These are phyloP conservation scores for Chrysina gloriosa DNA, from an alignment of 2,888 invertebrate species.

Conservation along the genomic window DNA sequence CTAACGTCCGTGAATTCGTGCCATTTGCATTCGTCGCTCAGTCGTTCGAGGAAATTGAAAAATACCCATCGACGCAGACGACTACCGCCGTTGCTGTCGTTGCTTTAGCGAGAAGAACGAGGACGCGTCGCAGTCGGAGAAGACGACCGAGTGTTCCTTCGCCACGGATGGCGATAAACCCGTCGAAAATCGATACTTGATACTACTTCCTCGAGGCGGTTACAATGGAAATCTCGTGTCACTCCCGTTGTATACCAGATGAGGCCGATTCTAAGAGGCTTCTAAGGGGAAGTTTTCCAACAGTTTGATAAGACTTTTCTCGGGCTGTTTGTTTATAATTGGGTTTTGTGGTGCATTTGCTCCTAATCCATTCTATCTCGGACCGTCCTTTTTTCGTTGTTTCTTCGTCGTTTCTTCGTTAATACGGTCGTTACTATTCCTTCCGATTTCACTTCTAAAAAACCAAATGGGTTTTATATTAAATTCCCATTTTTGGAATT, in stretches of 20 bases:
- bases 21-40: slow-evolving; percentile 26
- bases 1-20: neutral
- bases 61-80: slow-evolving; percentile 1
- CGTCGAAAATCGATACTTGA: slow-evolving; percentile 35
- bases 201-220: slow-evolving; percentile 22
- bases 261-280: slow-evolving; percentile 31
- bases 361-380: slow-evolving; percentile 32
- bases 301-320: slow-evolving; percentile 36
- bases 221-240: slow-evolving; percentile 38
- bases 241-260: slow-evolving; percentile 35
- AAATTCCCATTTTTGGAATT: too few species aligned
- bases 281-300: slow-evolving; percentile 31
- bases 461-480: too few species aligned
- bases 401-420: neutral
- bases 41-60: slow-evolving; percentile 25
- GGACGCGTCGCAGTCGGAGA: neutral
- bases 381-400: slow-evolving; percentile 14
- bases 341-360: slow-evolving; percentile 37
- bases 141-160: neutral
- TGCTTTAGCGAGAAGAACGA: too few species aligned
- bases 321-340: slow-evolving; percentile 31
- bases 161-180: neutral
- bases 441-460: too few species aligned
- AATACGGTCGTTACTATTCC: neutral
- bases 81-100: too few species aligned